phyloP scores from a whole-genome alignment of 2,797 vertebrate species.

The Thunnus albacares region DNA sequence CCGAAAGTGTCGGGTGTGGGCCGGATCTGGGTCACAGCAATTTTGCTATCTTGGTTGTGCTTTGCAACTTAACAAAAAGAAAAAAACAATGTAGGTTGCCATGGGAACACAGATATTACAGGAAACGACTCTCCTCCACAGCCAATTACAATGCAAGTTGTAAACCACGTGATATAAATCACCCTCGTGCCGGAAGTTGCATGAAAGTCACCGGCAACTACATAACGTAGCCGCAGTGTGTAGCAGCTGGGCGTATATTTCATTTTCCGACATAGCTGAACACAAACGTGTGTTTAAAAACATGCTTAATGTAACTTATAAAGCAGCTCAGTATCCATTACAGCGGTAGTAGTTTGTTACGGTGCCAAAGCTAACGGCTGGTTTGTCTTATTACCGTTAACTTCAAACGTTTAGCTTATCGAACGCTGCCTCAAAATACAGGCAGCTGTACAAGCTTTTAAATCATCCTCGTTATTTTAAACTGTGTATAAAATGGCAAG shows the following conservation, averaged over 20 bases:
- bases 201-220: slow-evolving; percentile 54
- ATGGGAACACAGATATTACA: background rate
- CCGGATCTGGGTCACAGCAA: no score
- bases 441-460: background rate
- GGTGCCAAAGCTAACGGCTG: background rate
- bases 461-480: background rate
- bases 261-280: background rate
- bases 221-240: background rate
- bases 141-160: slow-evolving; percentile 34
- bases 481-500: slow-evolving; percentile 44
- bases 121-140: background rate
- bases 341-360: background rate
- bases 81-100: background rate
- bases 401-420: no score
- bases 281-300: background rate
- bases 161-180: slow-evolving; percentile 31
- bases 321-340: background rate
- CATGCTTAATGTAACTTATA: background rate
- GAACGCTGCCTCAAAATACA: background rate
- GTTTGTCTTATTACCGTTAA: no score
- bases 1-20: no score
- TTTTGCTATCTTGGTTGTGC: no score
- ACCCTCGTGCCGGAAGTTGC: slow-evolving; percentile 47
- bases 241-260: no score
- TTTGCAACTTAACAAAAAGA: no score